Base-by-base conservation (phyloP, 2,797 vertebrate genomes). In the Sciurus vulgaris region DNA sequence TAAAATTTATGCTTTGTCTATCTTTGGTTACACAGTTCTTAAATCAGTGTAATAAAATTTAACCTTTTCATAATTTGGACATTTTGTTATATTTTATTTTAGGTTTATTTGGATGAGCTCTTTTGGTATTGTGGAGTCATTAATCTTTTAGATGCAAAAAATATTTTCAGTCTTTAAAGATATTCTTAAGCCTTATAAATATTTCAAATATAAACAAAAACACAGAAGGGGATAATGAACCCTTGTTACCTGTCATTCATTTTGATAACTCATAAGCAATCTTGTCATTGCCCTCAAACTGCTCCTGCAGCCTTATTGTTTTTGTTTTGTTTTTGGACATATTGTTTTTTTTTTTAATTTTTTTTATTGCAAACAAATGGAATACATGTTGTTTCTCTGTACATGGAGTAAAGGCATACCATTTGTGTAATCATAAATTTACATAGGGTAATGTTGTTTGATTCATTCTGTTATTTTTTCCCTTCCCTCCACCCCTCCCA, bases 51-150 rank as follows among this genome's bases (percentile, higher is more conserved):
- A 47, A 69, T 77, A 26, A 59, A 35, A 84, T 33, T 67, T 56
- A 14, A 47, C 17, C 5, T 74, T 85, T 89, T 69, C 20, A 69
- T 76, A 41, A 28, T 14, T 76, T 82, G 2, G 35, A 76, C 20
- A 30, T 84, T 65, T 56, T 77, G 33, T 67, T 83, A 67, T 56
- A 47, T 94, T 89, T 65, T 86, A 77, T 69, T 77, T 69, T 49
- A 59, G 4, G 17, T 59, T 18, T 35, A 59, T 94, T 89, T 69
- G 3, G 47, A 69, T 89, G 38, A 76, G 13, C 78, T 77, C 14
- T 84, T 89, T 89, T 26, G 17, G 59, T 35, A 47, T 26, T 24
- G 18, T 51, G 83, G 35, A 74, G 4, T 26, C 51, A 56, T 81
- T 63, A 56, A 54, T 73, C 38, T 69, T 73, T 65, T 87, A n/a